Evolutionary conservation across 2,113 vertebrate species (phyloP).

Genomic region (Polyodon spathula): DNA sequence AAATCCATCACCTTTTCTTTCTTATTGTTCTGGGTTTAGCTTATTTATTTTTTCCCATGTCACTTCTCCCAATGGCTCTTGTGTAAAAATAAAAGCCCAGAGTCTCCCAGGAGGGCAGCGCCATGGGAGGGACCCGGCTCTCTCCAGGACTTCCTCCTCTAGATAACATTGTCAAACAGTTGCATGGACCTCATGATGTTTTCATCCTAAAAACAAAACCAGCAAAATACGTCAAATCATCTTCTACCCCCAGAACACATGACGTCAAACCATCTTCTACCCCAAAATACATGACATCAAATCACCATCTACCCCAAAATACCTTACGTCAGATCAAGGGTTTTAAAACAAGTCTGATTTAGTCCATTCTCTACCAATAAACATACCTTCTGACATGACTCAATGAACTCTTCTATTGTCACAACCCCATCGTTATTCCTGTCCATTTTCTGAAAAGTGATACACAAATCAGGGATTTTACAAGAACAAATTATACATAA

Average conservation of each 20-base stretch:
- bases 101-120: slow-evolving; percentile 2
- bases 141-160: slow-evolving; percentile 24
- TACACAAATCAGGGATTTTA: slow-evolving; percentile 16
- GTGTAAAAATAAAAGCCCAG: slow-evolving; percentile 1
- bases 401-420: slow-evolving; percentile 87
- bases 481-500: not conserved
- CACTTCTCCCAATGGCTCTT: not conserved
- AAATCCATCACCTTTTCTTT: not conserved
- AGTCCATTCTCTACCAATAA: not conserved
- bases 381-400: slow-evolving; percentile 82
- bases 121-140: not conserved
- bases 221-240: not conserved
- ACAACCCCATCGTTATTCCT: slow-evolving; percentile 86
- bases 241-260: no score
- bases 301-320: no score
- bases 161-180: slow-evolving; percentile 85
- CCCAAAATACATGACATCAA: no score
- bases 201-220: slow-evolving; percentile 61
- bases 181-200: slow-evolving; percentile 91
- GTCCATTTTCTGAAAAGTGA: slow-evolving; percentile 82
- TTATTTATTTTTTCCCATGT: no score
- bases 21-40: no score
- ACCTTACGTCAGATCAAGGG: no score
- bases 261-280: no score
- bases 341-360: no score